Evolutionary conservation across 2,888 invertebrate genomes (phyloP).

Genomic region (Machimus rusticus): DNA sequence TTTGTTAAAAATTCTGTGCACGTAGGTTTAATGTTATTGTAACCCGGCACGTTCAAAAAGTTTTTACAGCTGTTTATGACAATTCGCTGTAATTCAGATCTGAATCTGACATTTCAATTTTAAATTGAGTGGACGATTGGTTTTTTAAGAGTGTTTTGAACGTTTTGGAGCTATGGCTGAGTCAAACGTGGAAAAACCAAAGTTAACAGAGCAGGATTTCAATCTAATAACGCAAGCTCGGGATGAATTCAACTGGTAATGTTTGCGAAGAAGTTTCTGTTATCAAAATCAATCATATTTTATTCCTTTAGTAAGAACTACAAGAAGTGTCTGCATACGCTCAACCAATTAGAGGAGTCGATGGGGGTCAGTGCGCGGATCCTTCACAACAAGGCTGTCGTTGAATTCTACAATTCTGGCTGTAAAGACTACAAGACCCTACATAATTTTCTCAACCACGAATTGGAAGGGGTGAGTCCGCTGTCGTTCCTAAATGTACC

Average conservation of each 20-base stretch:
- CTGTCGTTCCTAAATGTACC: background rate
- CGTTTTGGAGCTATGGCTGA: background rate
- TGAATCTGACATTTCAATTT: background rate
- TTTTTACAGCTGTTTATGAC: background rate
- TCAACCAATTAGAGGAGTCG: constrained; percentile 55
- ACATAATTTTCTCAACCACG: constrained; percentile 65
- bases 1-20: background rate
- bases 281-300: background rate
- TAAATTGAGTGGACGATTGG: background rate
- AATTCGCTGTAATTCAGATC: background rate
- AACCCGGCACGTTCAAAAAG: background rate
- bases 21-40: background rate
- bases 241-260: constrained; percentile 59
- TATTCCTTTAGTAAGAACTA: constrained; percentile 47
- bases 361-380: constrained; percentile 52
- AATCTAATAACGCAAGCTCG: constrained; percentile 58
- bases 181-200: background rate
- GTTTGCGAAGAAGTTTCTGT: background rate
- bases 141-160: background rate
- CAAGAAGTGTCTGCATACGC: constrained; percentile 56
- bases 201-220: constrained; percentile 53
- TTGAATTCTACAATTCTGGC: constrained; percentile 79
- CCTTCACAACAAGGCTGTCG: constrained; percentile 76
- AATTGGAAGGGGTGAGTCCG: constrained; percentile 61
- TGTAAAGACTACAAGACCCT: constrained; percentile 78